Base-by-base conservation (phyloP, 1,140 invertebrate genomes). In the Bombus breviceps region DNA sequence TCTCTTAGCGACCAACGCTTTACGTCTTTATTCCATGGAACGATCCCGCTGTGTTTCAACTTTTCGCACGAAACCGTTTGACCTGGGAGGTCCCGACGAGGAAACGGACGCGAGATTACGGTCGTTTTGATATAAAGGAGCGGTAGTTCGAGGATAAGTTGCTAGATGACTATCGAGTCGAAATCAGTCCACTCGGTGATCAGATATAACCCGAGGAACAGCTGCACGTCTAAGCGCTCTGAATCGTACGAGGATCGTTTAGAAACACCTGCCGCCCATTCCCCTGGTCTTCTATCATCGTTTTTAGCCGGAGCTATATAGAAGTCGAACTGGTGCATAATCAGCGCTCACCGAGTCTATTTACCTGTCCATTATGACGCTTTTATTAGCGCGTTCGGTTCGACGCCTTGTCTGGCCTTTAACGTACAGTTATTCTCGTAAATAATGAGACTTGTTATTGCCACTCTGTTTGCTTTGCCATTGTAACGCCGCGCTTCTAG, bases 141-240 rank as follows among this genome's bases (percentile, higher is more conserved):
- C 37, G 47, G 39, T 47, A 18, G 66, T 18, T 79, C 41, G 28
- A 41, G 12, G 28, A 62, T 75, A 28, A 73, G 47, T 53, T 53
- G 47, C 18, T 53, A 22, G 77, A 74, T 64, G 64, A 64, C 62
- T 85, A 79, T 88, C 78, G 18, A n/a, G 18, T 71, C 39, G 84
- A 88, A 86, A 86, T 89, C 79, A 78, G 68, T 73, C 73, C 74
- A 66, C 41, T 34, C n/a, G 34, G 47, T 41, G 71, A 87, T 90
- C 89, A 77, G 88, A 90, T 89, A 87, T 6, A 62, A 8, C 22
- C 5, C 1, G 34, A 28, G 73, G 22, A 73, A 15, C 88, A 90
- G 62, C 88, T 86, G 88, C 85, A 47, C 59, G 34, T 83, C 77
- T 84, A 84, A 84, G 57, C 64, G 28, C 28, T 66, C 68, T 28